Evolutionary conservation across 2,888 invertebrate genomes (phyloP).

Genomic region (Sepioteuthis lessoniana): DNA sequence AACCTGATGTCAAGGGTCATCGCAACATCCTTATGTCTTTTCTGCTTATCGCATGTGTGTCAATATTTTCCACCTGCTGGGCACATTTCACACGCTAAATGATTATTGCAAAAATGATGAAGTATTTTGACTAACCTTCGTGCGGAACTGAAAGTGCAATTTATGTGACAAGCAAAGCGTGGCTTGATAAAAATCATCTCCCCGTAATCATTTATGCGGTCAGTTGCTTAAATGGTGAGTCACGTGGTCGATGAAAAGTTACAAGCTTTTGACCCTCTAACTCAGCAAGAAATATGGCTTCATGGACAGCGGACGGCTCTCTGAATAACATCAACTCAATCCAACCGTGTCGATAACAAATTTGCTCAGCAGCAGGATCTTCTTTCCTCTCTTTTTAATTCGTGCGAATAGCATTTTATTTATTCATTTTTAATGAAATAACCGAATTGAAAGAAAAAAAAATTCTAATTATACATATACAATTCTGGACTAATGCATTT

Average conservation of each 20-base stretch:
- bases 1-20: neutral
- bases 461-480: too few species aligned
- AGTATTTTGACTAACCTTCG: neutral
- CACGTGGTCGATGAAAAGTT: neutral
- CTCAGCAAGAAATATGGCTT: neutral
- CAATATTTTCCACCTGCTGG: neutral
- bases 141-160: neutral
- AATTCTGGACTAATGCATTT: too few species aligned
- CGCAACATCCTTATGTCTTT: neutral
- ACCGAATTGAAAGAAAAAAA: too few species aligned
- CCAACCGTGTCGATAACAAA: neutral
- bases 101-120: neutral
- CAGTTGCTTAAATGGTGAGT: constrained; percentile 4
- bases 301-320: neutral
- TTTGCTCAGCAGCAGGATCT: neutral
- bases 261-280: neutral
- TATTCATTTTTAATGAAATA: too few species aligned
- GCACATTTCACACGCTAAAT: neutral
- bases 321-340: neutral
- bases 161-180: neutral
- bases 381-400: too few species aligned
- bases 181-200: neutral
- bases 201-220: neutral
- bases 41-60: neutral
- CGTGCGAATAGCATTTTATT: too few species aligned